Percentiles rank a stretch among this genome's conserved stretches.
Conservation (phyloP, 2,888 invertebrate species). For the Acanthosoma haemorrhoidale region DNA sequence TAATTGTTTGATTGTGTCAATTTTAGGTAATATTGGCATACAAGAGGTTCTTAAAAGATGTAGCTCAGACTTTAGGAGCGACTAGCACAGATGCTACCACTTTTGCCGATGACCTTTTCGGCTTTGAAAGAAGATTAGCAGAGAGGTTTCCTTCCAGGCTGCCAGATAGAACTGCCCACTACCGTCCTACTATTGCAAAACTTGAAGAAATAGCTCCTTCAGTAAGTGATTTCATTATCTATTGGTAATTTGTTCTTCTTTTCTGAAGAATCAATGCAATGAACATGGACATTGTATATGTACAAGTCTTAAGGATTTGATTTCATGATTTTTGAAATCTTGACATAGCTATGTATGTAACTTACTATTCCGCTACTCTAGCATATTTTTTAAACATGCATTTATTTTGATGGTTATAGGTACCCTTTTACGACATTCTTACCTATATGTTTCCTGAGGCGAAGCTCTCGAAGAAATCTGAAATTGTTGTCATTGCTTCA, state of each 20-base stretch:
- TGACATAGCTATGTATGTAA: too few relatives aligned
- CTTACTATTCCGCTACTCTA: too few relatives aligned
- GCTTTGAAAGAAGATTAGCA: constrained; percentile 54
- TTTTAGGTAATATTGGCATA: constrained; percentile 51
- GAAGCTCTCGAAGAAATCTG: constrained; percentile 50
- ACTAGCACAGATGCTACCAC: constrained; percentile 48
- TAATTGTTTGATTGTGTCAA: neutral
- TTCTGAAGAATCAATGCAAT: too few relatives aligned
- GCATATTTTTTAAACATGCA: neutral
- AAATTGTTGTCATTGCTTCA: constrained; percentile 51
- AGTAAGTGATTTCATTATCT: constrained; percentile 43
- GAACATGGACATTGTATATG: too few relatives aligned
- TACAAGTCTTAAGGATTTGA: too few relatives aligned
- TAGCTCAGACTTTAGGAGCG: constrained; percentile 49
- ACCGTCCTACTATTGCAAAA: constrained; percentile 45
- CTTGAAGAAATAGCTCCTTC: constrained; percentile 48
- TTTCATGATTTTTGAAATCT: neutral
- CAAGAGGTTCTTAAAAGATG: constrained; percentile 51
- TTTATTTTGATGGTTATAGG: constrained; percentile 44
- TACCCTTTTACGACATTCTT: constrained; percentile 49
- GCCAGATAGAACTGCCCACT: constrained; percentile 34
- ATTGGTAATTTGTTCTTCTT: too few relatives aligned
- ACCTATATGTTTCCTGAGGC: constrained; percentile 50
- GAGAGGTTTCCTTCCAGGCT: constrained; percentile 48
- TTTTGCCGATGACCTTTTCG: constrained; percentile 52